phyloP scores from a whole-genome alignment of 2,113 vertebrate genomes.

The Pelvicachromis taeniatus region DNA sequence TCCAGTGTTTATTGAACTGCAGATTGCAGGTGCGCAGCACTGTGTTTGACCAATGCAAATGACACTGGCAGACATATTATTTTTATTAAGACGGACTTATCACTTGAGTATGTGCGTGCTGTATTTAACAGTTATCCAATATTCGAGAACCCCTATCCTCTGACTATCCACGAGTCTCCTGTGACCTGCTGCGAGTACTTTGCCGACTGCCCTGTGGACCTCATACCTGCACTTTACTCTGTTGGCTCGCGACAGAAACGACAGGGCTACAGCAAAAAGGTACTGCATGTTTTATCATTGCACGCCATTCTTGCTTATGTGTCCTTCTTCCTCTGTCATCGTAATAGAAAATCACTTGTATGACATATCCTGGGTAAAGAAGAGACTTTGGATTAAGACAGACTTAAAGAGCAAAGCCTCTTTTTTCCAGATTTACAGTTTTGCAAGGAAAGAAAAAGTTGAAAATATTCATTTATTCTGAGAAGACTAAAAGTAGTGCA shows the following conservation, averaged over 20 bases:
- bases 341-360: not conserved
- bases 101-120: not conserved
- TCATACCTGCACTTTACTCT: slow-evolving; percentile 98
- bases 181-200: slow-evolving; percentile 99
- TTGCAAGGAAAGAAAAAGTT: not conserved
- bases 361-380: not conserved
- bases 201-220: slow-evolving; percentile 95
- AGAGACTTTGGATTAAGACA: not conserved
- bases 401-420: not conserved
- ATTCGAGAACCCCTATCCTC: slow-evolving; percentile 98
- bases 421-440: not conserved
- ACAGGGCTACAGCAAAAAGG: slow-evolving; percentile 99
- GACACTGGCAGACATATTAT: not conserved
- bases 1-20: not conserved
- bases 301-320: not conserved
- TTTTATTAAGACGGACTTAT: not conserved
- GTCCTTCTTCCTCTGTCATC: not conserved
- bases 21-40: not conserved
- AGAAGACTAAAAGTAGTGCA: not conserved
- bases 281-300: slow-evolving; percentile 33
- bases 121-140: slow-evolving; percentile 87
- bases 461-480: not conserved
- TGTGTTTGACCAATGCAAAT: not conserved
- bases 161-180: slow-evolving; percentile 96
- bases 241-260: slow-evolving; percentile 95